Evolutionary conservation across 1,140 invertebrate species (phyloP).

Genomic region (Sitodiplosis mosellana): DNA sequence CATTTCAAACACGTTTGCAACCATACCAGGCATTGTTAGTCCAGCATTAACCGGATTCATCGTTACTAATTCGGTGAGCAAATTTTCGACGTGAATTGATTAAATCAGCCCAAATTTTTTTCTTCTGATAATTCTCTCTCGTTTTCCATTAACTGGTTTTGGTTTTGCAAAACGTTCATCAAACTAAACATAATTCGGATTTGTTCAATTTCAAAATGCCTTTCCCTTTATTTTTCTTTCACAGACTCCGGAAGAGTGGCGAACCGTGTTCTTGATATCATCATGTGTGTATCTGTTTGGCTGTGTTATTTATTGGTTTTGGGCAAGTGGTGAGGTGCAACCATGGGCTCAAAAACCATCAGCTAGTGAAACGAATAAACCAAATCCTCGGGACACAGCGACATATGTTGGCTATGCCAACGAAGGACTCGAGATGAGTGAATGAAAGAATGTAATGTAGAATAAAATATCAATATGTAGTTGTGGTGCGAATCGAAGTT

Average conservation of each 20-base stretch:
- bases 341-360: constrained; percentile 38
- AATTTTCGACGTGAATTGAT: too few species aligned
- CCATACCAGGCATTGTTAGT: constrained; percentile 71
- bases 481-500: too few species aligned
- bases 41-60: constrained; percentile 61
- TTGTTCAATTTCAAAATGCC: too few species aligned
- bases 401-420: too few species aligned
- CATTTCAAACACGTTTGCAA: constrained; percentile 72
- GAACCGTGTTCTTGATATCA: constrained; percentile 65
- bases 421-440: too few species aligned
- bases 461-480: too few species aligned
- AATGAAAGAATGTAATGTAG: too few species aligned
- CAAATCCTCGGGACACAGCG: too few species aligned
- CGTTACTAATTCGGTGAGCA: constrained; percentile 45
- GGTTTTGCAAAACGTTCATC: too few species aligned
- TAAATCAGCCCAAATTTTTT: not conserved
- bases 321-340: constrained; percentile 62
- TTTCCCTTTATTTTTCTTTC: constrained; percentile 13
- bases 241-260: constrained; percentile 59
- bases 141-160: too few species aligned
- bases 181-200: too few species aligned
- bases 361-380: too few species aligned
- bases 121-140: constrained; percentile 1
- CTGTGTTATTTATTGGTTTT: constrained; percentile 56
- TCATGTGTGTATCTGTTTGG: constrained; percentile 58